Conservation (phyloP, 2,797 vertebrate genomes). For the Pelobates cultripes region DNA sequence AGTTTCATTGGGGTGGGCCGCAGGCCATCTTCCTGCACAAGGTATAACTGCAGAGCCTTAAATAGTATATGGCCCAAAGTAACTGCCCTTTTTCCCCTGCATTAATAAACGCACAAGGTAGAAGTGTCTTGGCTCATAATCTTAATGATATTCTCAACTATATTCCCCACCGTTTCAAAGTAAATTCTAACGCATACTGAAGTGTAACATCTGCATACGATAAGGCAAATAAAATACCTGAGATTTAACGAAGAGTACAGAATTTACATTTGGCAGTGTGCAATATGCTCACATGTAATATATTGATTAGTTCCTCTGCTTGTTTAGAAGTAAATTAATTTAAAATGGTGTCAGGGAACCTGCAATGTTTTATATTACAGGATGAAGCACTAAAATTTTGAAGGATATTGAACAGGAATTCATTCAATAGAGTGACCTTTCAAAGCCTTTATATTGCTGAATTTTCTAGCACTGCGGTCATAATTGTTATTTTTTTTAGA, state of each 20-base stretch:
- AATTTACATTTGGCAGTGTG: not conserved
- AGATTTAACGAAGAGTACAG: no score
- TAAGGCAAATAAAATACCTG: not conserved
- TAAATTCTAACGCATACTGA: no score
- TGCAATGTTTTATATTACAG: constrained; percentile 4
- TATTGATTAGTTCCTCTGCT: constrained; percentile 28
- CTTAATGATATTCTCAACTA: no score
- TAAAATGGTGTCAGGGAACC: constrained; percentile 11
- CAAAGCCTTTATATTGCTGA: not conserved
- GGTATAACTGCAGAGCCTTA: no score
- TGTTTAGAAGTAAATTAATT: constrained; percentile 31
- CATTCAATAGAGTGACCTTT: constrained; percentile 36
- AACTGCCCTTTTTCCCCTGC: no score
- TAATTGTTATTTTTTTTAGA: not conserved
- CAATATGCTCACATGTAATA: constrained; percentile 16
- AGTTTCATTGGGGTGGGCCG: no score
- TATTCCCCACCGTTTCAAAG: no score
- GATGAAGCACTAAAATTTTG: constrained; percentile 9
- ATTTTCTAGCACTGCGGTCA: not conserved
- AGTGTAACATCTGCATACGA: no score
- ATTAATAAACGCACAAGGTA: no score
- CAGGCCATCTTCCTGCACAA: no score
- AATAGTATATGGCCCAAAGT: no score
- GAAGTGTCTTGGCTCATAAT: no score
- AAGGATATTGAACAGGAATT: constrained; percentile 24